Conservation (phyloP, 2,797 vertebrate species). For the Pachyuromys duprasi region DNA sequence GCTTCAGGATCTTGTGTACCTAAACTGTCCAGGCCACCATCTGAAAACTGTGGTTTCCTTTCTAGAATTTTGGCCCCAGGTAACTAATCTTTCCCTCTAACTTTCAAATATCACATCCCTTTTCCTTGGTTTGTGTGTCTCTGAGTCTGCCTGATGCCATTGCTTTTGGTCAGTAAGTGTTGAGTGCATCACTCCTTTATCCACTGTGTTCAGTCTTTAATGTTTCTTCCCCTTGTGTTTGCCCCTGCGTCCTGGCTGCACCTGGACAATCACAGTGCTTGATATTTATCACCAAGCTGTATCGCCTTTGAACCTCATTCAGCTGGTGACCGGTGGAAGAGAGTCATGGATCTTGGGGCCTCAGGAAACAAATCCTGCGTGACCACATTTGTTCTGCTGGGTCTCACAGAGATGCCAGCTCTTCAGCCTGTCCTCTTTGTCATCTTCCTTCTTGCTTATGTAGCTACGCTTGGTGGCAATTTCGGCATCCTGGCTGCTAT, state of each 20-base stretch:
- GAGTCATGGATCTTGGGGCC: constrained; percentile 42
- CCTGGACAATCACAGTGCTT: background rate
- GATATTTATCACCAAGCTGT: background rate
- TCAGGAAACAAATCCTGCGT: constrained; percentile 53
- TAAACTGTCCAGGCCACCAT: background rate
- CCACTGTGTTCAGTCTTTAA: background rate
- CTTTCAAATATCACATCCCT: background rate
- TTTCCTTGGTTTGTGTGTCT: background rate
- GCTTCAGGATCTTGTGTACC: background rate
- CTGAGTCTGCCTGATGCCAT: background rate
- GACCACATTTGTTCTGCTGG: constrained; percentile 72
- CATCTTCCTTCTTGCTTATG: constrained; percentile 67
- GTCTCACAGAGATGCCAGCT: constrained; percentile 51
- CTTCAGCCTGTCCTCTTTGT: constrained; percentile 60
- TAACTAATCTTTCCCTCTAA: constrained; percentile 28
- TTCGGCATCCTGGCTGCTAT: constrained; percentile 74
- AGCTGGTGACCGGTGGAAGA: background rate
- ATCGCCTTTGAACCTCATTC: background rate
- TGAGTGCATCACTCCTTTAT: background rate
- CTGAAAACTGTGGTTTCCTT: background rate
- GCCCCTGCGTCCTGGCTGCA: background rate
- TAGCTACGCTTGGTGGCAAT: constrained; percentile 63
- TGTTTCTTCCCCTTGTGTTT: background rate
- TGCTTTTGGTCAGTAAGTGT: background rate
- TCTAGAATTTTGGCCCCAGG: background rate